phyloP scores from a whole-genome alignment of 2,113 vertebrate genomes.

The Copsychus sechellarum region DNA sequence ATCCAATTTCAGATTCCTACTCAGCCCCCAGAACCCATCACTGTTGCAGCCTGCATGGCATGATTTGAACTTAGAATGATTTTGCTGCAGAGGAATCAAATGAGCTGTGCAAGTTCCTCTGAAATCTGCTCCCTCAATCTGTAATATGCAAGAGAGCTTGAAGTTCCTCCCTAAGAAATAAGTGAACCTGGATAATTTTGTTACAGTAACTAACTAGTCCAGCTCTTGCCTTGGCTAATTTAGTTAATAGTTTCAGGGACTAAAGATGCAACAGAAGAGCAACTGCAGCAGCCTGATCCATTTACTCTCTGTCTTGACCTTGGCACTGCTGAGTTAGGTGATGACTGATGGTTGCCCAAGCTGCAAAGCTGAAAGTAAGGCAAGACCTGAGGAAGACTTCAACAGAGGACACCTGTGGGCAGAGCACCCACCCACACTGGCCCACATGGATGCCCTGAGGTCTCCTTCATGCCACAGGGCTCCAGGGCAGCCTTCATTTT shows the following conservation, averaged over 20 bases:
- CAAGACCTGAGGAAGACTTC: neutral
- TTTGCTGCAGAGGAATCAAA: neutral
- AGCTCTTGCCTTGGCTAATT: neutral
- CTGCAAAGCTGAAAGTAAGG: neutral
- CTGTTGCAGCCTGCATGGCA: neutral
- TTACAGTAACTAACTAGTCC: neutral
- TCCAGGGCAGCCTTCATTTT: neutral
- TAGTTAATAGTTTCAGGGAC: neutral
- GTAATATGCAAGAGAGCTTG: neutral
- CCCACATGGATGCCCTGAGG: neutral
- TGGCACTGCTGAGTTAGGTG: accelerated
- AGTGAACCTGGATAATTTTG: neutral
- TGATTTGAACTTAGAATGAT: neutral
- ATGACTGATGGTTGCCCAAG: neutral
- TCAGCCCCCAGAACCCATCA: neutral
- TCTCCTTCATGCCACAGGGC: neutral
- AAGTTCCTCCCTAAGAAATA: neutral
- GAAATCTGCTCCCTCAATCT: neutral
- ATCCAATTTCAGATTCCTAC: neutral
- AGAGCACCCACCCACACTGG: neutral
- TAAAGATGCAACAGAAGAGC: neutral
- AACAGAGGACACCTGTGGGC: neutral
- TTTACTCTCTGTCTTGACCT: neutral
- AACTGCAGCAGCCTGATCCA: neutral
- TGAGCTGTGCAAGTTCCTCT: neutral